Conservation (phyloP, 2,888 invertebrate genomes). For the Chrysolina americana region DNA sequence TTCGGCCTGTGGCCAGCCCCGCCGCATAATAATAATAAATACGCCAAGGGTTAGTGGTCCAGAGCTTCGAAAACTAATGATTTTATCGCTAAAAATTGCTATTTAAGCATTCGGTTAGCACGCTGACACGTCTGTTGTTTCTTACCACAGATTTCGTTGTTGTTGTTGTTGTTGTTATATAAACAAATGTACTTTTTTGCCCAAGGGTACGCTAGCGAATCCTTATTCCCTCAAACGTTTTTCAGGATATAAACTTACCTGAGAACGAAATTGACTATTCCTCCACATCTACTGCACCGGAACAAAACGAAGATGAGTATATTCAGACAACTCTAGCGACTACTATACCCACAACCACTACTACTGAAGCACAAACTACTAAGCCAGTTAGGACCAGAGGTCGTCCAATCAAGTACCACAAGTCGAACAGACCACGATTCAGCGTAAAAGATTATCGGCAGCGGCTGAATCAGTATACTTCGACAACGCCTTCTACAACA, state of each 20-base stretch:
- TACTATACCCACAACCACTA: conserved; percentile 60
- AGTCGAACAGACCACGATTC: conserved; percentile 78
- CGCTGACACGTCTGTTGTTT: too few species aligned
- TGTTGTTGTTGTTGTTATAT: too few species aligned
- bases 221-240: not conserved
- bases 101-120: too few species aligned
- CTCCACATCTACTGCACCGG: conserved; percentile 44
- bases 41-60: too few species aligned
- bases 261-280: conserved; percentile 65
- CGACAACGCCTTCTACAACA: conserved; percentile 67
- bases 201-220: too few species aligned
- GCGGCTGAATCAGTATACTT: conserved; percentile 73
- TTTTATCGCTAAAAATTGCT: too few species aligned
- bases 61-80: too few species aligned
- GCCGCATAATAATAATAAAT: too few species aligned
- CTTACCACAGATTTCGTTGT: too few species aligned
- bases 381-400: conserved; percentile 58
- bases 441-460: conserved; percentile 85
- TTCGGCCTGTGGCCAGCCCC: too few species aligned
- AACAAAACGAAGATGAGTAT: conserved; percentile 44
- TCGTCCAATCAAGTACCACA: conserved; percentile 73
- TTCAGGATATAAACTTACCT: conserved; percentile 54
- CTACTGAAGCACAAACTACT: conserved; percentile 62
- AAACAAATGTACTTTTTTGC: too few species aligned
- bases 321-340: conserved; percentile 51